Evolutionary conservation across 2,888 invertebrate genomes (phyloP), one percentile per base, ranked within the genome.

Genomic region (Brachycybe producta): DNA sequence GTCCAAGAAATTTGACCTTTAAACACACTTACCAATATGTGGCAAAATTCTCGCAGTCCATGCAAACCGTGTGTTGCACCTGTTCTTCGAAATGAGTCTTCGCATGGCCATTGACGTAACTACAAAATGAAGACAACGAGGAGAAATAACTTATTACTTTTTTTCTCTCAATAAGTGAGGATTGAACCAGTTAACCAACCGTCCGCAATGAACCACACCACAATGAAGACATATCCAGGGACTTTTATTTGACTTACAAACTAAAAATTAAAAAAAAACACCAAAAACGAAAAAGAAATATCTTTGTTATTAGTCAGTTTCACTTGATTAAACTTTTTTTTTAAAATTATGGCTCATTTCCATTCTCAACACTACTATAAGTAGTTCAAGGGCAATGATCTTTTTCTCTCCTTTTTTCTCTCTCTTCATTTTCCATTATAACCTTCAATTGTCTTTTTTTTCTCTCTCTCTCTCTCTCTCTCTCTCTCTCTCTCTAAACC

Each of bases 191-290:
- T 2, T 35, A 4, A 35, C 2, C 35, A 61, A 67, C 67, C 70
- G 76, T 52, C 84, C 84, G 68, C 85, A 85, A 60, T 78, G 75
- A 53, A 84, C 73, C 43, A 71, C 70, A 7, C 84, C 83, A 66
- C 85, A 85, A 53, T 76, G 73, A 57, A 84, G 70, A 63, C 85
- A 85, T 57, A 85, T 69, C 83, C 84, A 84, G 54, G 79, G 79
- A 64, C 79, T 81, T 57, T 78, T 60, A 28, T 62, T 61, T 48
- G 65, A 64, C 36, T 64, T 60, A 56, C 68, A 68, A 41, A 61
- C 68, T 68, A 58, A 45, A 63, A 62, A 46, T 43, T 38, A 52
- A 55, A 47, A 44, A 36, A 23, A 55, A 46, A 41, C 13, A 24
- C 32, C 15, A 13, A 7, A 24, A 2, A 27, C 27, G 42, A 27